A percentile compares a stretch with the other conserved stretches of the same genome.
Evolutionary conservation across 1,140 invertebrate genomes (phyloP).

Genomic region (Elymnias hypermnestra): DNA sequence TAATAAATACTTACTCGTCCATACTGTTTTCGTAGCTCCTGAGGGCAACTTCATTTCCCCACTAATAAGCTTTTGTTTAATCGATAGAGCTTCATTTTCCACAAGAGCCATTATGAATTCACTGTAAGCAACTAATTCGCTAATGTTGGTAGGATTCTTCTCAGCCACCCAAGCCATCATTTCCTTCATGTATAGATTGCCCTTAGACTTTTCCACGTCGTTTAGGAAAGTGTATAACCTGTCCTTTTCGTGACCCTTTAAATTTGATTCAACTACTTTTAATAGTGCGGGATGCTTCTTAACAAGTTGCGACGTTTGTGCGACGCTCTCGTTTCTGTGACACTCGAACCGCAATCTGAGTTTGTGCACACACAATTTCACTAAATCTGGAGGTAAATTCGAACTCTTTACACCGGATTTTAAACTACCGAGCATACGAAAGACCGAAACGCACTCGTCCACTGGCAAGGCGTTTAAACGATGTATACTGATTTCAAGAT

Average conservation of each 20-base stretch:
- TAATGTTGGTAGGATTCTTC: slow-evolving; percentile 20
- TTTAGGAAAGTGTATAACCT: slow-evolving; percentile 25
- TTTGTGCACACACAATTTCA: slow-evolving; percentile 13
- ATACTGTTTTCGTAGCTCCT: background rate
- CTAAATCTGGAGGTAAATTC: slow-evolving; percentile 9
- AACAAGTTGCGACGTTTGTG: slow-evolving; percentile 1
- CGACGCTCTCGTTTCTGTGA: slow-evolving; percentile 25
- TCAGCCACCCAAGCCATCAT: slow-evolving; percentile 22
- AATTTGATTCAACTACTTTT: slow-evolving; percentile 7
- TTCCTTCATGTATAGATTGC: slow-evolving; percentile 14
- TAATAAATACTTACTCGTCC: slow-evolving; percentile 5
- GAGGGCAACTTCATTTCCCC: background rate
- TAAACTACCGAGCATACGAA: slow-evolving; percentile 14
- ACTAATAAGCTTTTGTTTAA: background rate
- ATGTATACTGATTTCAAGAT: slow-evolving; percentile 28
- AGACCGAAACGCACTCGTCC: slow-evolving; percentile 16
- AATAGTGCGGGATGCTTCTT: slow-evolving; percentile 5
- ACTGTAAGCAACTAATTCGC: slow-evolving; percentile 25
- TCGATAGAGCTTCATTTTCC: slow-evolving; percentile 6
- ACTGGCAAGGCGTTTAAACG: slow-evolving; percentile 17
- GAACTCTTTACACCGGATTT: background rate
- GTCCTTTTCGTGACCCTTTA: slow-evolving; percentile 24
- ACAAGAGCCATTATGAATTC: slow-evolving; percentile 20
- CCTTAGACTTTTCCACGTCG: slow-evolving; percentile 13
- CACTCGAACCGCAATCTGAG: slow-evolving; percentile 24